Base-by-base conservation (phyloP, 1,140 invertebrate species). In the Ips typographus region DNA sequence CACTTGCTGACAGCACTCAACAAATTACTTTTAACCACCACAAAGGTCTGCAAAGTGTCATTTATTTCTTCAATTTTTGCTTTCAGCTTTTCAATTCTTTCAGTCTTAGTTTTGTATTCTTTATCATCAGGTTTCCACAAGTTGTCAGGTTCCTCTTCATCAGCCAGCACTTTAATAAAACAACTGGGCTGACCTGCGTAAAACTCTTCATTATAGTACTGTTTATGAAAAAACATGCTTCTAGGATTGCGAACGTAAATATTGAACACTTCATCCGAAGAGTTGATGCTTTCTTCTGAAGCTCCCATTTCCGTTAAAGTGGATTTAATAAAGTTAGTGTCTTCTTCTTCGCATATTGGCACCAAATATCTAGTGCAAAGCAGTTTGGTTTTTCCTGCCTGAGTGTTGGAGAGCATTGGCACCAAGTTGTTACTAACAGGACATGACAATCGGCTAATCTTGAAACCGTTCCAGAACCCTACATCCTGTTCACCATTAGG, bases 391-490 rank as follows among this genome's bases (percentile, higher is more conserved):
- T 75, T 76, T 2, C 70, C 73, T 8, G 4, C 4, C 22, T 38
- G 6, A 22, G 68, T 74, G 36, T 49, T 68, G 4, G 69, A 72
- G 37, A 78, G 52, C 39, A 58, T 70, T 42, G 73, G 73, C 7
- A 78, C 66, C 47, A 56, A 59, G 49, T 73, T 53, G 38, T 37
- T 7, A 8, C 59, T 49, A 5, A 76, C 42, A 5, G 61, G 40
- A 39, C 53, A 44, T 36, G 77, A 74, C 6, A 85, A 70, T 8
- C 83, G 73, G 1, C 83, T 67, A 4, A 85, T 74, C 49, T 78
- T 74, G 2, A 59, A 74, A 1, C 81, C 82, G 40, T 77, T 71
- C 84, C 84, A 86, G 1, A 85, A 65, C 3, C 84, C 84, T 4
- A 85, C 84, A 73, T 85, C 78, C 65, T 82, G 80, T 6, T 57